A percentile compares a stretch with the other conserved stretches of the same genome.
These are phyloP conservation scores for Xanthorhoe spadicearia DNA, from an alignment of 2,888 invertebrate genomes.

Conservation along the genomic window DNA sequence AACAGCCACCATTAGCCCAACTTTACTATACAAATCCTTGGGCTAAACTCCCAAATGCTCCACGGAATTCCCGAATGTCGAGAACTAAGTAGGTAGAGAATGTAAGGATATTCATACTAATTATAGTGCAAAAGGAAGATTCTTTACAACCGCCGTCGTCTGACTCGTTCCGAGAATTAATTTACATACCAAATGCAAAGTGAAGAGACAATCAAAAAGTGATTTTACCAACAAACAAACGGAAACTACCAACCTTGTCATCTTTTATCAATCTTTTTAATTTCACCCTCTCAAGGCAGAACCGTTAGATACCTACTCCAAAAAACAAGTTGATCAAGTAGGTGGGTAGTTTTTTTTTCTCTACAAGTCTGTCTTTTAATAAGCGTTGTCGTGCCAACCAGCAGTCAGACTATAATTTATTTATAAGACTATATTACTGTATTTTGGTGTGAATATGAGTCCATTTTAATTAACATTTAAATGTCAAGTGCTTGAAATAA, in stretches of 20 bases:
- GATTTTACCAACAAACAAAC: neutral
- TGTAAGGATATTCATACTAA: neutral
- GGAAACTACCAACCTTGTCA: neutral
- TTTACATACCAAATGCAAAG: slow-evolving; percentile 68
- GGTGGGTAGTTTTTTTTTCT: too few relatives aligned
- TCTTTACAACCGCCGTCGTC: slow-evolving; percentile 47
- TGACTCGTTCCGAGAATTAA: slow-evolving; percentile 73
- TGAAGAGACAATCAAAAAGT: slow-evolving; percentile 7
- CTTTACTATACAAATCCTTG: too few relatives aligned
- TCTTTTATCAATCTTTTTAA: neutral
- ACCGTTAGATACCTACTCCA: too few relatives aligned
- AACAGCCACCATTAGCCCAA: too few relatives aligned
- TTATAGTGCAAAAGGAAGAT: slow-evolving; percentile 60
- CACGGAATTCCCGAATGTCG: slow-evolving; percentile 66
- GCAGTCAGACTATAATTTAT: neutral
- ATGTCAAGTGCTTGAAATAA: too few relatives aligned
- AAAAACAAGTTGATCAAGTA: too few relatives aligned
- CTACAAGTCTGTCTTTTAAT: too few relatives aligned
- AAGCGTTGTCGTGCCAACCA: slow-evolving; percentile 6
- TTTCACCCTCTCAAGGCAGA: too few relatives aligned
- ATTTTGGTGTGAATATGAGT: too few relatives aligned
- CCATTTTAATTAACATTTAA: too few relatives aligned
- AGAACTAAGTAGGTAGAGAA: neutral
- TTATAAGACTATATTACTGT: too few relatives aligned
- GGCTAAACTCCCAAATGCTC: neutral